A percentile compares a stretch with the other conserved stretches of the same genome.
Evolutionary conservation across 2,113 vertebrate species (phyloP).

Genomic region (Burhinus oedicnemus): DNA sequence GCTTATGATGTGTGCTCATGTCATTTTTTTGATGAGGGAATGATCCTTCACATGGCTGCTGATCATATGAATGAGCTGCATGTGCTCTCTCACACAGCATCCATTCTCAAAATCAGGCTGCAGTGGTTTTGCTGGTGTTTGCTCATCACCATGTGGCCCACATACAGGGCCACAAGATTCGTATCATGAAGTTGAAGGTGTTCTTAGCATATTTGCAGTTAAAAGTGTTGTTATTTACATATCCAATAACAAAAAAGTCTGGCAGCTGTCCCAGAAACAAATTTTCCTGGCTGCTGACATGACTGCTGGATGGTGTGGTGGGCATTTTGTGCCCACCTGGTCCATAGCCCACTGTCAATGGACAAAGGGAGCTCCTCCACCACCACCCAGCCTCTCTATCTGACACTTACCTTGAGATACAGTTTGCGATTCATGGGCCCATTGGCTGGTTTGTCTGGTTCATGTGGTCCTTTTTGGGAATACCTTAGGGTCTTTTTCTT

Average conservation of each 20-base stretch:
- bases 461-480: background rate
- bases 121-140: background rate
- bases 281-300: background rate
- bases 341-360: background rate
- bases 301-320: background rate
- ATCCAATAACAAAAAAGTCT: background rate
- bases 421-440: background rate
- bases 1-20: background rate
- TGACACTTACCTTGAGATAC: background rate
- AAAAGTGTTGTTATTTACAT: background rate
- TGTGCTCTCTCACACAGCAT: background rate
- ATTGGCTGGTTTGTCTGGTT: background rate
- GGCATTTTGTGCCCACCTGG: fast-evolving
- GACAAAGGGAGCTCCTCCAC: background rate
- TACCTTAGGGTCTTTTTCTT: background rate
- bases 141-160: background rate
- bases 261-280: background rate
- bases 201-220: background rate
- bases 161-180: background rate
- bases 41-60: background rate
- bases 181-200: background rate
- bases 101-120: background rate
- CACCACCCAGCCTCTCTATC: background rate
- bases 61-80: background rate
- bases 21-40: background rate